Evolutionary conservation across 2,113 vertebrate genomes (phyloP).

Genomic region (Sylvicapra grimmia): DNA sequence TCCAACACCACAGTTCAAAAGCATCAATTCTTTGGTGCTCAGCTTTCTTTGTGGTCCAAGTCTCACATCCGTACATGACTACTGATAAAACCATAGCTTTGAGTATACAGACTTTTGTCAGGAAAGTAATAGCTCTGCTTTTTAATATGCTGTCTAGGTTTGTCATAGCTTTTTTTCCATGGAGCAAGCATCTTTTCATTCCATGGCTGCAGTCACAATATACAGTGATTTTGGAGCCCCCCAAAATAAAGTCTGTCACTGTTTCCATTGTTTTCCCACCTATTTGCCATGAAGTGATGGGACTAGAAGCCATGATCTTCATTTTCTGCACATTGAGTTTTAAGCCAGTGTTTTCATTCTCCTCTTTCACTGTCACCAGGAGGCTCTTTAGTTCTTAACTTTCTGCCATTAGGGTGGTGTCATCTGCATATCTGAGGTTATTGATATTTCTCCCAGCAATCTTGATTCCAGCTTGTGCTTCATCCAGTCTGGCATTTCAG

Average conservation of each 20-base stretch:
- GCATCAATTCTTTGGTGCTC: neutral
- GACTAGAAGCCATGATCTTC: neutral
- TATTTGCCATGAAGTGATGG: neutral
- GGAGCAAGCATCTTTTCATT: neutral
- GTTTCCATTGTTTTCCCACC: neutral
- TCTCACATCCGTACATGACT: neutral
- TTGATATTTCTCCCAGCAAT: neutral
- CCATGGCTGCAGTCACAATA: neutral
- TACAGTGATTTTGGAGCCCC: neutral
- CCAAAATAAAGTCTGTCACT: neutral
- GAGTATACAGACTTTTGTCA: neutral
- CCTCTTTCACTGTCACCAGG: neutral
- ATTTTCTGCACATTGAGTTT: neutral
- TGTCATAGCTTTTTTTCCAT: neutral
- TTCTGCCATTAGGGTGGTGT: neutral
- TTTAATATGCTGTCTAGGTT: neutral
- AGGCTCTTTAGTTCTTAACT: neutral
- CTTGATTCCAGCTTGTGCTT: neutral
- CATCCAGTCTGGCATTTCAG: neutral
- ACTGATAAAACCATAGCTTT: neutral
- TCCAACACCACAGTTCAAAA: neutral
- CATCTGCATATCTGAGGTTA: neutral
- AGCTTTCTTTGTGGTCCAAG: neutral
- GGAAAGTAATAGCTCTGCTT: neutral
- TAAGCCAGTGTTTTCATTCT: neutral